Conservation (phyloP, 1,140 invertebrate genomes). For the Cotesia chilonis region DNA sequence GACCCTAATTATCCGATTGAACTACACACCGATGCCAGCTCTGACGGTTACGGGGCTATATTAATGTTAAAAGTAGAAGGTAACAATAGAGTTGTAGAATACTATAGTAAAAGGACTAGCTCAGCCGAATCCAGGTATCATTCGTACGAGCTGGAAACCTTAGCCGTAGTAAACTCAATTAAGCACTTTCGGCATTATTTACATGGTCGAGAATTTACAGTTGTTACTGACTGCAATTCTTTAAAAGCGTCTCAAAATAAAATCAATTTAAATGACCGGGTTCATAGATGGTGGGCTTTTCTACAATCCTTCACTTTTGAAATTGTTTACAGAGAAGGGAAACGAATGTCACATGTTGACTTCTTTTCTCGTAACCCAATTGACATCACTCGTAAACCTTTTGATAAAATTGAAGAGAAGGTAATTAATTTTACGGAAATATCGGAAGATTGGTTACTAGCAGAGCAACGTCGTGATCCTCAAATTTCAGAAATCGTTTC, state of each 20-base stretch:
- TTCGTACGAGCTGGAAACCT: too few species aligned
- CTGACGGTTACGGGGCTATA: constrained; percentile 18
- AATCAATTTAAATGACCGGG: constrained; percentile 51
- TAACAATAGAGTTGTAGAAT: constrained; percentile 6
- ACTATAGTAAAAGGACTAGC: constrained; percentile 24
- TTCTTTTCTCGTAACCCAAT: constrained; percentile 36
- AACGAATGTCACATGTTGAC: constrained; percentile 37
- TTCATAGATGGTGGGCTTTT: constrained; percentile 53
- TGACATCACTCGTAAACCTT: neutral
- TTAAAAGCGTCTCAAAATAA: constrained; percentile 49
- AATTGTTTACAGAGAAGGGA: constrained; percentile 35
- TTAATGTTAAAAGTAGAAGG: constrained; percentile 20
- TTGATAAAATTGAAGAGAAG: constrained; percentile 30
- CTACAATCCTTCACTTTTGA: constrained; percentile 50
- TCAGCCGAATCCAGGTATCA: neutral
- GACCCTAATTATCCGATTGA: constrained; percentile 22
- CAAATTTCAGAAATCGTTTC: constrained; percentile 35
- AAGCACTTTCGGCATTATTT: constrained; percentile 30
- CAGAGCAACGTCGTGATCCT: constrained; percentile 40
- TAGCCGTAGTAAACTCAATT: too few species aligned
- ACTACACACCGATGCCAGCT: constrained; percentile 20
- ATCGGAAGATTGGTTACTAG: constrained; percentile 41
- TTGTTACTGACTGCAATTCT: constrained; percentile 52
- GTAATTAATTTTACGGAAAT: constrained; percentile 39
- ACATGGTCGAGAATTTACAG: constrained; percentile 40